Percentiles rank a stretch among this genome's conserved stretches.
Conservation (phyloP, 2,888 invertebrate species). For the Melanargia galathea region DNA sequence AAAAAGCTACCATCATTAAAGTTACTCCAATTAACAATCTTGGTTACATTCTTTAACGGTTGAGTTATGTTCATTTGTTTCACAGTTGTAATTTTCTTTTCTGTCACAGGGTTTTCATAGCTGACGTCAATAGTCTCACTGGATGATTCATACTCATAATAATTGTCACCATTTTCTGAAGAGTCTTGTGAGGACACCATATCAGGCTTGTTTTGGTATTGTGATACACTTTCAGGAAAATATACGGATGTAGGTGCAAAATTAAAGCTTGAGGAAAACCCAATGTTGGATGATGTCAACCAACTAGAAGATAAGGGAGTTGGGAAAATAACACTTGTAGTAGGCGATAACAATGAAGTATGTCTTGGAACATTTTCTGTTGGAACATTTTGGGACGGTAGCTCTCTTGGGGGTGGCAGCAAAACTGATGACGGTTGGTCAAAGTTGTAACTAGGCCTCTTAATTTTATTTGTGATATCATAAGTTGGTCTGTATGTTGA, state of each 20-base stretch:
- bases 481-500: slow-evolving; percentile 73
- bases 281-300: slow-evolving; percentile 72
- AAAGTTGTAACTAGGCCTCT: slow-evolving; percentile 62
- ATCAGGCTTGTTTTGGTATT: slow-evolving; percentile 46
- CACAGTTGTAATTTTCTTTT: slow-evolving; percentile 52
- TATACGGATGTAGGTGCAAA: slow-evolving; percentile 66
- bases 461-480: slow-evolving; percentile 65
- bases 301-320: slow-evolving; percentile 72
- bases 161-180: slow-evolving; percentile 48
- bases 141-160: slow-evolving; percentile 60
- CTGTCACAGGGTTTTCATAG: slow-evolving; percentile 52
- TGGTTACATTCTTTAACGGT: slow-evolving; percentile 44
- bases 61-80: slow-evolving; percentile 41
- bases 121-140: slow-evolving; percentile 53
- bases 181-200: slow-evolving; percentile 54
- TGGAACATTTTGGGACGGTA: slow-evolving; percentile 52
- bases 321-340: slow-evolving; percentile 68
- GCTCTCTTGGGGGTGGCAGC: slow-evolving; percentile 66
- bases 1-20: slow-evolving; percentile 24
- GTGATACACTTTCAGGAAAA: slow-evolving; percentile 55
- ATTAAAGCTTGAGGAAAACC: slow-evolving; percentile 70
- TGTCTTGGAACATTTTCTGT: slow-evolving; percentile 50
- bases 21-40: slow-evolving; percentile 19
- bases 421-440: slow-evolving; percentile 71
- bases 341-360: slow-evolving; percentile 44